Base-by-base conservation (phyloP, 1,140 invertebrate genomes). In the Phortica variegata region DNA sequence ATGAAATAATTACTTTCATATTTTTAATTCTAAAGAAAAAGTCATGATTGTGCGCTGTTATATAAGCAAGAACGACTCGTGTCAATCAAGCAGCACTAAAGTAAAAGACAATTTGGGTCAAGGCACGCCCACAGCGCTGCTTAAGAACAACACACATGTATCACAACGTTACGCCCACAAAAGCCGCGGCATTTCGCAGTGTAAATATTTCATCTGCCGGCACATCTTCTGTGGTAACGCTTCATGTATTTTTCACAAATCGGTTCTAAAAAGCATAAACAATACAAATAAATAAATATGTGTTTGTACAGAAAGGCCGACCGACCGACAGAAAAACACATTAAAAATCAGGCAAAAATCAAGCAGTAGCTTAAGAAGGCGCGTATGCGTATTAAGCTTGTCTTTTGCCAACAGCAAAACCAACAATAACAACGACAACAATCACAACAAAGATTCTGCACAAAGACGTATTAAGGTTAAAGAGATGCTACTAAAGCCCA, bases 401-500 rank as follows among this genome's bases (percentile, higher is more conserved):
- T 49, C 23, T 60, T 40, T 65, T 44, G 47, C 39, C 37, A 60
- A 65, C 38, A 54, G 20, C 23, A 34, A n/a, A 23, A 39, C 38
- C 23, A 43, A 47, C 16, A 36, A 54, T 26, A 26, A 26, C 5
- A 26, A 26, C 5, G 23, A 26, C 5, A 10, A 26, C 5, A 26
- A 26, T 26, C 10, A 26, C 5, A 26, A 26, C 10, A 10, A 26
- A 26, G 23, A 26, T 26, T 6, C 23, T 26, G n/a, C 39, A 42
- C 46, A 46, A 47, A 63, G 63, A 68, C 62, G 58, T 66, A 66
- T 66, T 66, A 32, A 54, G 62, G 62, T 66, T 66, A 66, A 66
- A 68, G 48, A 66, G 62, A 66, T 66, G 63, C 62, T 53, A 68
- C 62, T 60, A 57, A 66, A 68, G 56, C 56, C 63, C 56, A 66